phyloP scores from a whole-genome alignment of 2,888 invertebrate species.

The Subacronicta megacephala region DNA sequence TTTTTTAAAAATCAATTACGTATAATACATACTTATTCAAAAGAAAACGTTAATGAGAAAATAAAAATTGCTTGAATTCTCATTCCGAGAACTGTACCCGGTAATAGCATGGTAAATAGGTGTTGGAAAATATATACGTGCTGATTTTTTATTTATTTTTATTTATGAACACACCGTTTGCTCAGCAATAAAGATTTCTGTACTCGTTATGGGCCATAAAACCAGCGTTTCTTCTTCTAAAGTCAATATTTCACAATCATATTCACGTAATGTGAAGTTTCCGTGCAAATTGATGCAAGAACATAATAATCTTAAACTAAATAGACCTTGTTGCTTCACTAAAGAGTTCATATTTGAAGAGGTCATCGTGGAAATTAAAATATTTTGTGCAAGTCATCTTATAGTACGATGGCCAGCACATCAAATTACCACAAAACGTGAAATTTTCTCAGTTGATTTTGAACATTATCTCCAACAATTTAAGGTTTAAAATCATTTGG shows the following conservation, averaged over 20 bases:
- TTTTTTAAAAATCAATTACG: too few species aligned
- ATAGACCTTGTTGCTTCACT: conserved; percentile 26
- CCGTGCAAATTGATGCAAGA: conserved; percentile 28
- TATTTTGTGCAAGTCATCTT: conserved; percentile 3
- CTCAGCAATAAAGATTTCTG: not conserved
- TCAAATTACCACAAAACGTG: too few species aligned
- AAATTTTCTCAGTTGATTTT: too few species aligned
- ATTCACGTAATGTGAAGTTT: conserved; percentile 15
- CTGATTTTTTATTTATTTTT: not conserved
- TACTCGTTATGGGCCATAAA: not conserved
- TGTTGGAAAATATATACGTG: too few species aligned
- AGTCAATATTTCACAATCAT: conserved; percentile 33
- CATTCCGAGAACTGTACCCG: too few species aligned
- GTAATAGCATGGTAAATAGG: too few species aligned
- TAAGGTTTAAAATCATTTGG: too few species aligned
- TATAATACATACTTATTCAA: too few species aligned
- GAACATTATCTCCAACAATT: too few species aligned
- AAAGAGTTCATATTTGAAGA: conserved; percentile 24
- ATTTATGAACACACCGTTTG: not conserved
- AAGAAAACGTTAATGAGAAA: too few species aligned
- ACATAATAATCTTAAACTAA: conserved; percentile 21
- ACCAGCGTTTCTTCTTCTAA: not conserved
- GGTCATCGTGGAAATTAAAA: conserved; percentile 12
- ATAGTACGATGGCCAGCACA: too few species aligned
- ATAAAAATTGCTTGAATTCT: too few species aligned